Evolutionary conservation across 2,888 invertebrate species (phyloP).

Genomic region (Disparrhopalites patrizii): DNA sequence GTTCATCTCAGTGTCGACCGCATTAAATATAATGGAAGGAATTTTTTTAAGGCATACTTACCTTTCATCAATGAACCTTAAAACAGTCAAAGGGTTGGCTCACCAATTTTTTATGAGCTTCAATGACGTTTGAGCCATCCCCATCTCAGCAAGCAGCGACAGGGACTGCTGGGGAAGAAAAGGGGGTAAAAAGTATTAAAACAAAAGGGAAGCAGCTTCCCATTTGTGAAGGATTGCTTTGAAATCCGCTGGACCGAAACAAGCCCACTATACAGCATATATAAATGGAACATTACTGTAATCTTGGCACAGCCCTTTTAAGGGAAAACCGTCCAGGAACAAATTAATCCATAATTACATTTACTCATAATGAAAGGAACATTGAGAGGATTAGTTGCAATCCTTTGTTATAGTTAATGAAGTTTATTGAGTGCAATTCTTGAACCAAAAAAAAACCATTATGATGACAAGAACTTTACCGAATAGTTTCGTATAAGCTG

Average conservation of each 20-base stretch:
- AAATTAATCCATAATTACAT: no score
- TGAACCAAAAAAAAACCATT: no score
- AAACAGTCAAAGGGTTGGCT: conserved; percentile 31
- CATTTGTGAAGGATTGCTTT: background rate
- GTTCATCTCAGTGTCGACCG: conserved; percentile 3
- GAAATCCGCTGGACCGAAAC: background rate
- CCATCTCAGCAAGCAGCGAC: background rate
- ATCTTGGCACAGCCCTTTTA: background rate
- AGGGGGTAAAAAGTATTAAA: background rate
- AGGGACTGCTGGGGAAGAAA: background rate
- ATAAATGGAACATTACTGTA: background rate
- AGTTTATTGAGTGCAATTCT: no score
- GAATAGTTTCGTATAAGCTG: no score
- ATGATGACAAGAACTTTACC: no score
- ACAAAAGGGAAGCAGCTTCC: background rate
- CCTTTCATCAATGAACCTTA: conserved; percentile 28
- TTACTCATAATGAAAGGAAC: no score
- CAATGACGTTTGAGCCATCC: conserved; percentile 16
- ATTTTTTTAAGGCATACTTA: conserved; percentile 6
- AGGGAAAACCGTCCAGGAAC: background rate
- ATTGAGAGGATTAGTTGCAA: no score
- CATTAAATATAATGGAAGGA: conserved; percentile 23
- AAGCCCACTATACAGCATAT: background rate
- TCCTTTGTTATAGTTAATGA: background rate
- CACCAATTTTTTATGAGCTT: conserved; percentile 24